Base-by-base conservation (phyloP, 1,140 invertebrate genomes). In the Hylyphantes graminicola region DNA sequence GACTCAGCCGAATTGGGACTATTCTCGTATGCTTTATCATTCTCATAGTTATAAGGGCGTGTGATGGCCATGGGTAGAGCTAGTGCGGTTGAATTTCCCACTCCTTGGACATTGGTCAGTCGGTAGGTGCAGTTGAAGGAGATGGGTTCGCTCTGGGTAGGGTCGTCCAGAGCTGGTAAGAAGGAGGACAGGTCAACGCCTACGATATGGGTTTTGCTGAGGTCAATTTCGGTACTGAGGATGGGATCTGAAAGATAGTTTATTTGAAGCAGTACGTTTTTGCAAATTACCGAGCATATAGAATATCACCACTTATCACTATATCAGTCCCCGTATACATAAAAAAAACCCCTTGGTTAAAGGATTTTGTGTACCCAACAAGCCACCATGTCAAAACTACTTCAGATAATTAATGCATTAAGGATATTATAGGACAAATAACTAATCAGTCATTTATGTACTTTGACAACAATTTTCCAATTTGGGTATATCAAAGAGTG, bases 31-130 rank as follows among this genome's bases (percentile, higher is more conserved):
- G 57, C 0, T 54, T 8, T 75, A 11, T 83, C 80, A 10, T 75
- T 75, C n/a, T 75, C 61, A 15, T 83, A 82, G 19, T 75, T 82
- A 9, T 82, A 82, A 2, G 80, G 80, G 50, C 75, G 80, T 5
- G 80, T 55, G 7, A 83, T 63, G 2, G 80, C 80, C 72, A 72
- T 83, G 12, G 80, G 80, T 7, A 83, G n/a, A 7, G 72, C 70
- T 4, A 81, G 55, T 48, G 73, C n/a, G 7, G 57, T 72, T 11
- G 78, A 68, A 0, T 57, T 83, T 21, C 80, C 80, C 51, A 65
- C 48, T 21, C 54, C 51, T 6, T 55, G 51, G 50, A 67, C 13
- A 19, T 76, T 81, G 19, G 80, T 67, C 19, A 83, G 11, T 17
- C 17, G 21, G 21, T 83, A 82, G 5, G 80, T 83, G 15, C 72